Evolutionary conservation across 2,113 vertebrate genomes (phyloP), one percentile per base, ranked within the genome.

Genomic region (Oryzias javanicus): DNA sequence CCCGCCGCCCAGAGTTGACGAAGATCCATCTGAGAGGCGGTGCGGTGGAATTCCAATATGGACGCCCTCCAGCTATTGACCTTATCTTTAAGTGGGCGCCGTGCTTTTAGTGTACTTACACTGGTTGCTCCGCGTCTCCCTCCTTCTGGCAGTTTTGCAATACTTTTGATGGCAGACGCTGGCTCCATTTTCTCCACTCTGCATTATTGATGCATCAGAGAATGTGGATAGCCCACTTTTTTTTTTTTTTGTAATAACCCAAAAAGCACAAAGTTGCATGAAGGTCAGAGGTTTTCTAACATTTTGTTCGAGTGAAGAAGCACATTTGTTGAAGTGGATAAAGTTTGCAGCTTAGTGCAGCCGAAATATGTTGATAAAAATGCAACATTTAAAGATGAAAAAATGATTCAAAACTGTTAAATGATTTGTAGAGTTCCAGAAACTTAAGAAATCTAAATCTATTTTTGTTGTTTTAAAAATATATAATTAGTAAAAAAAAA

Each of bases 11-110:
- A 46, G 66, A 54, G 73, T 86, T 85, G 86, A 90, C 78, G 82
- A 74, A 89, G 86, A 91, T 88, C 79, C 86, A 89, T 91, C 84
- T 89, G 87, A 88, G 79, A 79, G 78, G 74, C 42, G 82, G 71
- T 73, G 78, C 64, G 42, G 69, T 68, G 65, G 79, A 88, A 90
- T 82, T 84, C 81, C 82, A 84, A 89, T 88, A 87, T 90, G 87
- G 86, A 89, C 79, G 24, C 78, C 86, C 87, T 91, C 89, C 87
- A 90, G 89, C 79, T 89, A 91, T 90, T 89, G 89, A 91, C 88
- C 87, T 77, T 62, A 78, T 79, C 84, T 87, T 82, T 86, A 90
- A 88, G 79, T 83, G 72, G 74, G 61, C 59, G 57, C 84, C 72
- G 69, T 82, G 88, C 86, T 92, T 89, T 91, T 89, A 89, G 85